Base-by-base conservation (phyloP, 2,797 vertebrate genomes). In the Bradypodion ventrale region DNA sequence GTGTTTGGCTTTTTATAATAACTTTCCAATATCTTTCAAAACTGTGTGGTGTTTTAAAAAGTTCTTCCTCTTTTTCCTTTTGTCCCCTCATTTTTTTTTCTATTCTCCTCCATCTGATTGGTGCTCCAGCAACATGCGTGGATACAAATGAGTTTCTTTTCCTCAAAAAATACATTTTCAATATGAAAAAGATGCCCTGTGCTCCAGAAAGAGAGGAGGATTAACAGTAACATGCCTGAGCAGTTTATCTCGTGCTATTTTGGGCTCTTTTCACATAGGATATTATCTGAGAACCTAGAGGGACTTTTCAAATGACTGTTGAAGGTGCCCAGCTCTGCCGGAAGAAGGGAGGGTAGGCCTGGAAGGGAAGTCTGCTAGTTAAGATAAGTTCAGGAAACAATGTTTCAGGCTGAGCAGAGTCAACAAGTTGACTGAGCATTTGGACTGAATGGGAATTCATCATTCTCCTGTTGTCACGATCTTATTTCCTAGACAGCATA, bases 351-450 rank as follows among this genome's bases (percentile, higher is more conserved):
- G 27, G 37, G 27, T 10, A 16, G 49, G 32, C 15, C 7, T 40
- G 25, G 9, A 91, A 90, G 90, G 91, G 91, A 89, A 93, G 92
- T 92, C 92, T 93, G 93, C 75, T 73, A 5, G 0, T 80, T 25
- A 63, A 92, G 87, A 93, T 89, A 93, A 94, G 75, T 89, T 59
- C 92, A 95, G 94, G 94, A 96, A 96, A 93, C 77, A 40, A 89
- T 89, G 78, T 89, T 82, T 84, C 85, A 56, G 89, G 76, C 79
- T 80, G 91, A 84, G 83, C 88, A 85, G 87, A 85, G 86, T 87
- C 90, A 89, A 90, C 92, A 91, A 91, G 92, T 23, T 12, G 72
- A 83, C 84, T 0, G 16, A 90, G 87, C 86, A 86, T 86, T 90
- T 87, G 87, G 86, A 85, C 84, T 0, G 1, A 23, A 52, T 78